Percentiles rank a stretch among this genome's conserved stretches.
These are phyloP conservation scores for Artibeus lituratus DNA, from an alignment of 2,797 vertebrate species.

Conservation along the genomic window DNA sequence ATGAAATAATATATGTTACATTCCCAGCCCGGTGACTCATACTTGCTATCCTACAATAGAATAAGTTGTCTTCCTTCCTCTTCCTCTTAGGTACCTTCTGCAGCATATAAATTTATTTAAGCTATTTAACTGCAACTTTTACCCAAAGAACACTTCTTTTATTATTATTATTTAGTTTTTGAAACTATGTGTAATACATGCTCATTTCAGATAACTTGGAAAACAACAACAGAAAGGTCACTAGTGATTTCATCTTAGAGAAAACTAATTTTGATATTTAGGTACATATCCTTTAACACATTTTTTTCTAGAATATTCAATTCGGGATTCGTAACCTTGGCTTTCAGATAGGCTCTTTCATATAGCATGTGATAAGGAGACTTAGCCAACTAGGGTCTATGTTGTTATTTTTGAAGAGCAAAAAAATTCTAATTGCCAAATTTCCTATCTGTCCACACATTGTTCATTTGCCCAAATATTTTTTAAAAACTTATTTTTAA, in stretches of 20 bases:
- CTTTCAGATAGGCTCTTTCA: background rate
- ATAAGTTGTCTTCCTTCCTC: background rate
- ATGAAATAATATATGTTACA: background rate
- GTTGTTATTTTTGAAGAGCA: background rate
- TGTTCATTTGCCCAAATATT: background rate
- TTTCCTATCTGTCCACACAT: background rate
- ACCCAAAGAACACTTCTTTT: background rate
- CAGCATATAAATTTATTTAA: background rate
- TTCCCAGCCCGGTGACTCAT: background rate
- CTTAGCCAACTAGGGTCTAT: background rate
- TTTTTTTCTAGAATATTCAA: background rate
- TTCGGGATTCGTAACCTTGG: background rate
- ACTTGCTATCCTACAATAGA: background rate
- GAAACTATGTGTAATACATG: background rate
- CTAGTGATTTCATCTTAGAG: background rate
- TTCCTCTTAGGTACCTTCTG: background rate
- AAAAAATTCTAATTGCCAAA: background rate
- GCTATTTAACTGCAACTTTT: slow-evolving; percentile 8
- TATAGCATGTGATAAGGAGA: background rate
- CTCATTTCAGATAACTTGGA: background rate
- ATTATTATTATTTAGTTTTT: background rate
- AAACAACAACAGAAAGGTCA: background rate
- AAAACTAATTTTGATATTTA: background rate
- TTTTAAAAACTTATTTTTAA: background rate
- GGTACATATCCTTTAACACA: background rate